Base-by-base conservation (phyloP, 2,888 invertebrate species). In the Caenorhabditis virilis region DNA sequence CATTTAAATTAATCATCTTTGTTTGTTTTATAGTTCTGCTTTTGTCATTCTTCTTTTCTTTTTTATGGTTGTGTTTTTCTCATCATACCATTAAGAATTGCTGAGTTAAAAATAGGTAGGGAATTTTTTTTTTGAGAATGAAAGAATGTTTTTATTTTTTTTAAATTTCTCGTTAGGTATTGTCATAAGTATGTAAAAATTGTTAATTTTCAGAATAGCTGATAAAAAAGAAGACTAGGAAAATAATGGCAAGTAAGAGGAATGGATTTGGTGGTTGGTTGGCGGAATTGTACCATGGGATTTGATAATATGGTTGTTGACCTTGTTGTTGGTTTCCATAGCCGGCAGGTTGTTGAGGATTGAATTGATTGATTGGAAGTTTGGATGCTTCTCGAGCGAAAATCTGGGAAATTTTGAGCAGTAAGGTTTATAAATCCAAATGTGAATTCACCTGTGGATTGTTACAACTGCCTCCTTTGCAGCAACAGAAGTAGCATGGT, bases 391-490 rank as follows among this genome's bases (percentile, higher is more conserved):
- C 66, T n/a, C 66, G 66, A 18, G 66, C 66, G 23, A 66, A 66
- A 5, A 66, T 50, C 60, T 65, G 52, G 15, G 7, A 42, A 42
- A 20, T 42, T 42, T 11, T n/a, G n/a, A n/a, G n/a, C n/a, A n/a
- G n/a, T n/a, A n/a, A n/a, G n/a, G n/a, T n/a, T n/a, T n/a, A n/a
- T n/a, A n/a, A n/a, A n/a, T n/a, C n/a, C n/a, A n/a, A n/a, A n/a
- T n/a, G n/a, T n/a, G n/a, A n/a, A 26, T 33, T 18, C 36, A 55
- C 59, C 64, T 55, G 52, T 36, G 66, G 66, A 66, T 66, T 51
- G 50, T 66, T 66, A 20, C 66, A 66, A 47, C 66, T 66, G n/a
- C 66, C 66, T 15, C 66, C 66, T 30, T 61, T 60, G 39, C 66
- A 66, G 47, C 66, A 66, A 23, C 66, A 66, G 38, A 57, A 66